A percentile compares a stretch with the other conserved stretches of the same genome.
phyloP scores from a whole-genome alignment of 2,113 vertebrate genomes.

The Eonycteris spelaea region DNA sequence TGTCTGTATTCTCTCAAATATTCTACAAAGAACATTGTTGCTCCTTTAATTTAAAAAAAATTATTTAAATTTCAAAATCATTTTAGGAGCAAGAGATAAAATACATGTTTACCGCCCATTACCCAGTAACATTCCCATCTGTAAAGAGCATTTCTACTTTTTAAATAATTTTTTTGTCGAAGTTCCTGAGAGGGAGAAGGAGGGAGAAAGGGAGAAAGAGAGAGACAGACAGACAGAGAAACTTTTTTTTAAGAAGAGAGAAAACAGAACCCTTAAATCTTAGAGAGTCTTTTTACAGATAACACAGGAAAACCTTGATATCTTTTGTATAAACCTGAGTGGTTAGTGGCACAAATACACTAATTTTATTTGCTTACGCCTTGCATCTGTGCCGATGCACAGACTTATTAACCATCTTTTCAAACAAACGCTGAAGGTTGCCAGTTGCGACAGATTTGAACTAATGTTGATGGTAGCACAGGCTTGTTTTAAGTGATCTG shows the following conservation, averaged over 20 bases:
- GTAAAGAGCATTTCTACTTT: background rate
- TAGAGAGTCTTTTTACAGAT: slow-evolving; percentile 15
- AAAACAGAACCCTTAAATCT: background rate
- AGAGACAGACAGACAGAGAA: background rate
- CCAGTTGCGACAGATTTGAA: slow-evolving; percentile 85
- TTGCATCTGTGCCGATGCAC: slow-evolving; percentile 66
- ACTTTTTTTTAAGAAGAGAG: background rate
- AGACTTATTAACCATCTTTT: slow-evolving; percentile 77
- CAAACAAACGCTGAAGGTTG: slow-evolving; percentile 81
- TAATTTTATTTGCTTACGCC: slow-evolving; percentile 67
- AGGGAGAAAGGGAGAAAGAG: background rate
- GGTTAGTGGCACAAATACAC: slow-evolving; percentile 43
- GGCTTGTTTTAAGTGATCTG: slow-evolving; percentile 80
- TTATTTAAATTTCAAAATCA: background rate
- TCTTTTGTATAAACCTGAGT: slow-evolving; percentile 5
- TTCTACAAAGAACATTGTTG: background rate
- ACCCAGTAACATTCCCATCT: background rate
- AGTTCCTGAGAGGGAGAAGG: background rate
- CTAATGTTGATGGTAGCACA: slow-evolving; percentile 74
- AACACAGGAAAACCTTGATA: slow-evolving; percentile 21
- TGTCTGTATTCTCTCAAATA: background rate
- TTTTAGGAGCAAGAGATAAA: slow-evolving; percentile 8
- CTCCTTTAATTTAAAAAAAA: background rate
- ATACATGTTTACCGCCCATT: background rate
- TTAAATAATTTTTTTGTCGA: background rate